Percentiles rank a stretch among this genome's conserved stretches.
Conservation (phyloP, 2,113 vertebrate species). For the Abramis brama region DNA sequence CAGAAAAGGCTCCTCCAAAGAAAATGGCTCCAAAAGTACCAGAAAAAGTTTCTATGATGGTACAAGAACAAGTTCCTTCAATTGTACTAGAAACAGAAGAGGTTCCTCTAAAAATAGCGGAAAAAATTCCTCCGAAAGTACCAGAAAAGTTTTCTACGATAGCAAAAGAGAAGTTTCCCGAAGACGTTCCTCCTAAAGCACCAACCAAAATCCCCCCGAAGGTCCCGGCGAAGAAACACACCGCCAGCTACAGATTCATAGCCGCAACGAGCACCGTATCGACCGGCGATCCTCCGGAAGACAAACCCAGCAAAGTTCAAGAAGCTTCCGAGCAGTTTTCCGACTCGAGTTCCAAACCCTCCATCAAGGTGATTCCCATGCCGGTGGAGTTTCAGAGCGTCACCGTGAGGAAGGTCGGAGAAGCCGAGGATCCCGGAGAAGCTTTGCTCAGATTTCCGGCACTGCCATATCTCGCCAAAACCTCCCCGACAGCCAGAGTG, state of each 20-base stretch:
- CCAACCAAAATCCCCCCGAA: slow-evolving; percentile 80
- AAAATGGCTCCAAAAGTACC: neutral
- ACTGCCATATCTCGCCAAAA: slow-evolving; percentile 79
- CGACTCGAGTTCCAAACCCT: slow-evolving; percentile 76
- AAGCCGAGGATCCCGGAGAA: slow-evolving; percentile 66
- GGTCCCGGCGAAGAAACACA: slow-evolving; percentile 82
- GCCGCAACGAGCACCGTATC: slow-evolving; percentile 71
- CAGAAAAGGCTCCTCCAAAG: neutral
- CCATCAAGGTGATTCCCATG: slow-evolving; percentile 64
- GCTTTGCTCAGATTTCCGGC: slow-evolving; percentile 60
- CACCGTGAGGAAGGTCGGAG: slow-evolving; percentile 80
- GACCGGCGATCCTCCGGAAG: slow-evolving; percentile 62
- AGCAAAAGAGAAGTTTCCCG: neutral
- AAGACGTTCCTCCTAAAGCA: slow-evolving; percentile 21
- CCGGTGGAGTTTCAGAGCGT: slow-evolving; percentile 72
- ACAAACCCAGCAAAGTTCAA: slow-evolving; percentile 66
- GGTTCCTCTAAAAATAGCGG: neutral
- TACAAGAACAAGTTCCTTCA: neutral
- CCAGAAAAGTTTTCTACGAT: neutral
- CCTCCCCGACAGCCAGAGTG: slow-evolving; percentile 80
- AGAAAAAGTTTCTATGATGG: neutral
- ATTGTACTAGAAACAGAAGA: neutral
- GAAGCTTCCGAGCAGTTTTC: slow-evolving; percentile 79
- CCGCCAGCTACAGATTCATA: slow-evolving; percentile 79
- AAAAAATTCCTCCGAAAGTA: neutral